phyloP scores from a whole-genome alignment of 1,140 invertebrate genomes.

The Spodoptera frugiperda region DNA sequence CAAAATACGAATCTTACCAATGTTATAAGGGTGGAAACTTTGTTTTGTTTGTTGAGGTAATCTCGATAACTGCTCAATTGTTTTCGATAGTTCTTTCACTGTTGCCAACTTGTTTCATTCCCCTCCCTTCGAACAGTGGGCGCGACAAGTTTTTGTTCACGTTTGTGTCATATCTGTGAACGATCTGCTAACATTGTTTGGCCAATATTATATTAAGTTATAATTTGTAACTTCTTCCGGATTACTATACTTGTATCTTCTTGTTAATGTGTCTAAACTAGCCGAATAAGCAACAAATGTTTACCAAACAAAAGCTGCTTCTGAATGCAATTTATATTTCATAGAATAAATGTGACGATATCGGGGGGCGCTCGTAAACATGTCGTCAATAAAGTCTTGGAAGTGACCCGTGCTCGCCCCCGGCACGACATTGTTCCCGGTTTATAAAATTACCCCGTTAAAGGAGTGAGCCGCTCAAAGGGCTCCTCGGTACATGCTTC shows the following conservation, averaged over 20 bases:
- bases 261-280: too few species aligned
- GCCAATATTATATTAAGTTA: background rate
- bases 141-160: slow-evolving; percentile 32
- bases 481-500: background rate
- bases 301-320: slow-evolving; percentile 26
- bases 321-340: slow-evolving; percentile 51
- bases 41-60: slow-evolving; percentile 33
- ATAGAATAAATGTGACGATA: slow-evolving; percentile 56
- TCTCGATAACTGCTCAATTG: slow-evolving; percentile 36
- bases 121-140: slow-evolving; percentile 23
- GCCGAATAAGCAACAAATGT: background rate
- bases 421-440: slow-evolving; percentile 61
- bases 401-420: slow-evolving; percentile 58
- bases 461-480: slow-evolving; percentile 55
- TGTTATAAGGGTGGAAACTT: slow-evolving; percentile 35
- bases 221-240: background rate
- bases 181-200: slow-evolving; percentile 21
- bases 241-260: background rate
- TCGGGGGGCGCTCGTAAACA: slow-evolving; percentile 61
- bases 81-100: slow-evolving; percentile 38
- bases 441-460: slow-evolving; percentile 69
- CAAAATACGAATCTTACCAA: slow-evolving; percentile 31
- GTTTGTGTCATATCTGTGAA: slow-evolving; percentile 28
- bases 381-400: slow-evolving; percentile 61
- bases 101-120: slow-evolving; percentile 38